Evolutionary conservation across 2,888 invertebrate genomes (phyloP), one percentile per base, ranked within the genome.

Genomic region (Tetrapedia diversipes): DNA sequence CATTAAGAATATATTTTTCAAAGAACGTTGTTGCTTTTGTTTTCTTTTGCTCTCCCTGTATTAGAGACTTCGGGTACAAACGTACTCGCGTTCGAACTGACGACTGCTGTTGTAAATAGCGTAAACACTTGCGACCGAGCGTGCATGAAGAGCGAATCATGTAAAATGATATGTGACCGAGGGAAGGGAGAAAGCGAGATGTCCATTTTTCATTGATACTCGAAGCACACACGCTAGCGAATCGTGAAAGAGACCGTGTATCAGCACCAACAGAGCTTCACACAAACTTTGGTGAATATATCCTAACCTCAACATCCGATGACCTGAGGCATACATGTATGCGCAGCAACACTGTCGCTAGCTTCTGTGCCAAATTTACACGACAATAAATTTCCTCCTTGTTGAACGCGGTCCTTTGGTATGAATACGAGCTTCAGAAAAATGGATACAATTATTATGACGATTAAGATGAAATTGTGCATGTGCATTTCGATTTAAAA

Each of bases 301-400:
- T n/a, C n/a, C n/a, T n/a, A n/a, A n/a, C n/a, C n/a, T n/a, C n/a
- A n/a, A n/a, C n/a, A 65, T 47, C 14, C 39, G 43, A 60, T 29
- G 53, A 45, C 43, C 53, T 51, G 59, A 68, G 61, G 65, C 69
- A 24, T 53, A 37, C 27, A 41, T 54, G 61, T n/a, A 27, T 45
- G 49, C 45, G 43, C 61, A 67, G 47, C 57, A 67, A 56, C 69
- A 60, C 49, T n/a, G 45, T 60, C n/a, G 22, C 19, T 77, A 61
- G 57, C 61, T 80, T 80, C 77, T 81, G 87, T 87, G 87, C 87
- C 88, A 88, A 87, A 87, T 82, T 86, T 76, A 70, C 57, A 80
- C 75, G 87, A 88, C 87, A 87, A 87, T 87, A 88, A 84, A 84
- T 82, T 83, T 80, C 66, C 78, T 78, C 66, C 64, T 76, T 56